Conservation (phyloP, 2,113 vertebrate genomes). For the Prietella phreatophila region DNA sequence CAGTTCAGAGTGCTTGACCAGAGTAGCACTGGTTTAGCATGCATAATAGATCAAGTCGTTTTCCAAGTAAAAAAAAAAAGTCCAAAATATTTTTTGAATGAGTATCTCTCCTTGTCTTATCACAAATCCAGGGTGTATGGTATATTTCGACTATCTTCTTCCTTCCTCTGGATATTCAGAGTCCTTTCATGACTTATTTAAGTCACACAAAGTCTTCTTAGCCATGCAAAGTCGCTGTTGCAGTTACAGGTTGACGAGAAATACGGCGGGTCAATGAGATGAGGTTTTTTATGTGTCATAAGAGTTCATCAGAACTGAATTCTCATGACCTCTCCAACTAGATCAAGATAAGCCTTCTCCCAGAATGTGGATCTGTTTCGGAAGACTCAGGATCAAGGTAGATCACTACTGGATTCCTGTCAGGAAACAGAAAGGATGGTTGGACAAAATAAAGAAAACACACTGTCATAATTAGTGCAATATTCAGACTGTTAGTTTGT, state of each 20-base stretch:
- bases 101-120: background rate
- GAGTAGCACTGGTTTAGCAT: conserved; percentile 5
- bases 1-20: conserved; percentile 17
- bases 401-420: conserved; percentile 73
- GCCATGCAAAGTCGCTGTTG: conserved; percentile 69
- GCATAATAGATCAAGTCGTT: conserved; percentile 2
- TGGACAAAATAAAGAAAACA: conserved; percentile 31
- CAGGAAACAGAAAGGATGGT: conserved; percentile 54
- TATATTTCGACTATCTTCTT: conserved; percentile 51
- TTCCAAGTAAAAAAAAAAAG: background rate
- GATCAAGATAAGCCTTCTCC: background rate
- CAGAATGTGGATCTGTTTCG: background rate
- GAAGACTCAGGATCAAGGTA: conserved; percentile 63
- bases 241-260: conserved; percentile 4
- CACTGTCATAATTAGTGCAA: background rate
- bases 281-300: background rate
- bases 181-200: background rate
- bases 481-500: background rate
- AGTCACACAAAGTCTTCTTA: conserved; percentile 51
- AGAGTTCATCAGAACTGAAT: background rate
- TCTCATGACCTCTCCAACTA: background rate
- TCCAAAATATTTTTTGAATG: background rate
- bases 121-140: background rate
- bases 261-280: background rate
- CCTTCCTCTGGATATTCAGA: conserved; percentile 43